A percentile compares a stretch with the other conserved stretches of the same genome.
Evolutionary conservation across 1,140 invertebrate species (phyloP).

Genomic region (Drosophila lacertosa): DNA sequence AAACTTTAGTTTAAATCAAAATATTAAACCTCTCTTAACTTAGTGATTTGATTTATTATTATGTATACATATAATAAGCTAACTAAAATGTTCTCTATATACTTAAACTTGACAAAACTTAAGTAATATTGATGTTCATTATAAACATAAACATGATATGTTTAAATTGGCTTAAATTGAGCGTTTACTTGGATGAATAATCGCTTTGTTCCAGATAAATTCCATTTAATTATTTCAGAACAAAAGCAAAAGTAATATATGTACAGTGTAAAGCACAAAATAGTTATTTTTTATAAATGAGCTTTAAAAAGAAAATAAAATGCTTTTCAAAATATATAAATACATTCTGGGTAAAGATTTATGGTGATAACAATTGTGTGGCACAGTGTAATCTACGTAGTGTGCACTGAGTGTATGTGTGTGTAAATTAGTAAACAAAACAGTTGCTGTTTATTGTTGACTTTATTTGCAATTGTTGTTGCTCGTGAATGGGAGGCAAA

Average conservation of each 20-base stretch:
- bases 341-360: not conserved
- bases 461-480: constrained; percentile 45
- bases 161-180: constrained; percentile 18
- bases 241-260: not conserved
- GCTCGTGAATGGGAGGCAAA: constrained; percentile 40
- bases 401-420: constrained; percentile 7
- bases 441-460: constrained; percentile 58
- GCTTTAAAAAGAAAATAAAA: too few relatives aligned
- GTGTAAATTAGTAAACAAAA: constrained; percentile 75
- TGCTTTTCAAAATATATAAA: not conserved
- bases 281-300: too few relatives aligned
- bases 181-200: constrained; percentile 4
- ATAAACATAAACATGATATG: not conserved
- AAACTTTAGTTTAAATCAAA: too few relatives aligned
- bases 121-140: not conserved
- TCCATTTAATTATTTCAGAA: too few relatives aligned
- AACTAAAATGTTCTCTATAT: too few relatives aligned
- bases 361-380: not conserved
- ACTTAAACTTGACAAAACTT: not conserved
- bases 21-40: too few relatives aligned
- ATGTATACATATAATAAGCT: too few relatives aligned
- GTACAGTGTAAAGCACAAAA: not conserved
- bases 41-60: too few relatives aligned
- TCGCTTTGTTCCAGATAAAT: not conserved
- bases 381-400: constrained; percentile 31